Base-by-base conservation (phyloP, 2,888 invertebrate genomes). In the Standfussiana lucernea region DNA sequence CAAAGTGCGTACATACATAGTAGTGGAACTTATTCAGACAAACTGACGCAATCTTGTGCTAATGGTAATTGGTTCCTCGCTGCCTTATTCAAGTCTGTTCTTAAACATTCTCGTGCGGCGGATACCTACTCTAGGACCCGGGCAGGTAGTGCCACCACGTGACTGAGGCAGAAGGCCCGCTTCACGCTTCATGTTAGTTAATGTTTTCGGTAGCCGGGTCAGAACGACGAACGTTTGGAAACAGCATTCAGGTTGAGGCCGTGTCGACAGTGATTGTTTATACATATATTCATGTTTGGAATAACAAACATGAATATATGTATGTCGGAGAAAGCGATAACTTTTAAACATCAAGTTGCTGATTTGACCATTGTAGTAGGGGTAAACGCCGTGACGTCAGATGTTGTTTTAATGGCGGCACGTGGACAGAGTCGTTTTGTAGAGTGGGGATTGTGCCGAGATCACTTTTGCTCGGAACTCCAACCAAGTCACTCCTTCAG, bases 51-150 rank as follows among this genome's bases (percentile, higher is more conserved):
- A 24, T 62, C 35, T 40, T 59, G 45, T 35, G 42, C 28, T 67
- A 62, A 59, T 72, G 64, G 67, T 45, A 69, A 53, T 66, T 61
- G 35, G 66, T 61, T 61, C 45, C 45, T 15, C 61, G 50, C 53
- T n/a, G n/a, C 50, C 15, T 45, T 24, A 76, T 64, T 68, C n/a
- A 50, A 21, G 50, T 62, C 70, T 56, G 24, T 65, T 28, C 40
- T 32, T 15, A 65, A 53, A 45, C 28, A 67, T 62, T 62, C 53
- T 42, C 66, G 32, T 32, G 42, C 7, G 45, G 28, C 21, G 40
- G 35, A 24, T 28, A 28, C n/a, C 21, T 32, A 7, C 56, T n/a
- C 37, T 1, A 1, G 8, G 62, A n/a, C 18, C 50, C 21, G 37
- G 42, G 59, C n/a, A 40, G 47, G 28, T 47, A 18, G 50, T 10